A percentile compares a stretch with the other conserved stretches of the same genome.
Evolutionary conservation across 2,888 invertebrate genomes (phyloP).

Genomic region (Apeira syringaria): DNA sequence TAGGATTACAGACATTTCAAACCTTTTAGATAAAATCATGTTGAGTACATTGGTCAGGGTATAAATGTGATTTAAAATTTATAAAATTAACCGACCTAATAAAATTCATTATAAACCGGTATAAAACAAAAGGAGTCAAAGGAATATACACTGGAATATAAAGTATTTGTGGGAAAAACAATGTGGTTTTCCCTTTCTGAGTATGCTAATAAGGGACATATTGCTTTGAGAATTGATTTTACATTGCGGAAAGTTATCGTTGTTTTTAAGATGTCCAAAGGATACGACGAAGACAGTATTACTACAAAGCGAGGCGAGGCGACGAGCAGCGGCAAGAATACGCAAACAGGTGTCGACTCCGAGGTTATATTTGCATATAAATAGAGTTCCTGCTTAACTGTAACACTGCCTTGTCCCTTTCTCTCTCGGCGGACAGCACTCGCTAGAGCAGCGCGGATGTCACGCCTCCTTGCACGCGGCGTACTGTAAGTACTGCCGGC

Average conservation of each 20-base stretch:
- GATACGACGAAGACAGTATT: conserved; percentile 70
- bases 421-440: conserved; percentile 57
- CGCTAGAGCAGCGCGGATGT: conserved; percentile 68
- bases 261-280: conserved; percentile 64
- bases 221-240: conserved; percentile 31
- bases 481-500: conserved; percentile 58
- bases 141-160: conserved; percentile 20
- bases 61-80: too few relatives aligned
- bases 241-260: conserved; percentile 39
- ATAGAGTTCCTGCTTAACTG: conserved; percentile 84
- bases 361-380: conserved; percentile 84
- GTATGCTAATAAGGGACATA: conserved; percentile 36
- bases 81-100: too few relatives aligned
- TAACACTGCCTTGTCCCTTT: conserved; percentile 76
- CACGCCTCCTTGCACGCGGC: conserved; percentile 70
- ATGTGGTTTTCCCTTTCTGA: conserved; percentile 15
- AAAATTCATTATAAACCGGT: conserved; percentile 41
- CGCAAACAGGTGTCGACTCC: conserved; percentile 83
- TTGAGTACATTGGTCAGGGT: too few relatives aligned
- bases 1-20: too few relatives aligned
- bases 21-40: too few relatives aligned
- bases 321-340: conserved; percentile 75
- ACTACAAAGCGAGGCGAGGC: conserved; percentile 70
- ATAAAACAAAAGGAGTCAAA: conserved; percentile 44
- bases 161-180: conserved; percentile 7